Conservation (phyloP, 2,797 vertebrate genomes). For the Chloroceryle amazona region DNA sequence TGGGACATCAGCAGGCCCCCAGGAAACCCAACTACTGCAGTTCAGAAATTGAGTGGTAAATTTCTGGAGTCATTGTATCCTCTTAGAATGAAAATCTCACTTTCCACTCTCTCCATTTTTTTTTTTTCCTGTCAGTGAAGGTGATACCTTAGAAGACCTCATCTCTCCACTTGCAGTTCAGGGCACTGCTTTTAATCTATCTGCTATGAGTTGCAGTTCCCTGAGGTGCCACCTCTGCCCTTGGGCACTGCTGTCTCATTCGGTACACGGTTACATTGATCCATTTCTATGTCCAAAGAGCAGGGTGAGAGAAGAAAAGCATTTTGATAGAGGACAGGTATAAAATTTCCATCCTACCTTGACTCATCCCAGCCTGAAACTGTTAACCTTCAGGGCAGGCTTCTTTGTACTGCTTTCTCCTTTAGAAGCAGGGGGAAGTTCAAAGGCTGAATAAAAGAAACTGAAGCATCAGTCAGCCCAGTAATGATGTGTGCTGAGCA, state of each 20-base stretch:
- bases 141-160: not conserved
- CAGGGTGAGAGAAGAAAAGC: not conserved
- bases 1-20: not conserved
- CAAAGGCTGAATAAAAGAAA: not conserved
- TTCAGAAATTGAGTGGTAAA: not conserved
- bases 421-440: not conserved
- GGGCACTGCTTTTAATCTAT: not conserved
- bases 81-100: not conserved
- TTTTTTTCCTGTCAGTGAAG: not conserved
- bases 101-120: not conserved
- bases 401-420: not conserved
- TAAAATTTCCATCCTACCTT: not conserved
- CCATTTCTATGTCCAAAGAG: not conserved
- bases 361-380: not conserved
- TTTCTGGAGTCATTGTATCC: not conserved
- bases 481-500: not conserved
- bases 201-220: not conserved
- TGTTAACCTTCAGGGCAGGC: not conserved
- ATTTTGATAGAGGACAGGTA: not conserved
- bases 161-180: not conserved
- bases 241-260: not conserved
- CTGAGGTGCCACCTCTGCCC: not conserved
- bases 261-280: not conserved
- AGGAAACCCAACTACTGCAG: not conserved
- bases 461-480: not conserved